A percentile compares a stretch with the other conserved stretches of the same genome.
Conservation (phyloP, 1,140 invertebrate species). For the Armadillidium nasatum region DNA sequence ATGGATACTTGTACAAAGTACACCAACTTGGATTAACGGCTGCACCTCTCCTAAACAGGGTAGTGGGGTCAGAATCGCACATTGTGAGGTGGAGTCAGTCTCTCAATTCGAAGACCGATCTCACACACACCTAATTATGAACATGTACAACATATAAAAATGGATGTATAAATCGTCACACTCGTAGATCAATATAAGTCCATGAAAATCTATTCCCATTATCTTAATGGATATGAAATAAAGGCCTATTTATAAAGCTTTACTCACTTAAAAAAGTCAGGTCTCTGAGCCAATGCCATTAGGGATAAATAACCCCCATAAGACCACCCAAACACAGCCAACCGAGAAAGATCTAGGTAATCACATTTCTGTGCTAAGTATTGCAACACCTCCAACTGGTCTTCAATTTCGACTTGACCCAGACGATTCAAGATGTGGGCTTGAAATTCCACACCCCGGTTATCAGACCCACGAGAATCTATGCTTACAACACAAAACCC, state of each 20-base stretch:
- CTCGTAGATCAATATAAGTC: no score
- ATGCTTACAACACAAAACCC: slow-evolving; percentile 94
- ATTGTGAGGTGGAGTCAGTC: no score
- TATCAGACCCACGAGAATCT: slow-evolving; percentile 89
- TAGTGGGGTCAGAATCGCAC: no score
- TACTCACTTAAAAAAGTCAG: slow-evolving; percentile 72
- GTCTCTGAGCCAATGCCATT: slow-evolving; percentile 76
- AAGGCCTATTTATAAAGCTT: no score
- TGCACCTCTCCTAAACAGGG: no score
- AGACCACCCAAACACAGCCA: slow-evolving; percentile 97
- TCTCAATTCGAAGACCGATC: no score
- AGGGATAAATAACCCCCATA: slow-evolving; percentile 89
- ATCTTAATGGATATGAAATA: no score
- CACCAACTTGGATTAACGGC: no score
- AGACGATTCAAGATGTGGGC: slow-evolving; percentile 78
- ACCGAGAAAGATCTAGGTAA: slow-evolving; percentile 84
- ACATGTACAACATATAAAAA: not conserved
- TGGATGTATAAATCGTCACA: slow-evolving; percentile 27
- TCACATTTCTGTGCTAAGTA: slow-evolving; percentile 76
- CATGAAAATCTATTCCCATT: no score
- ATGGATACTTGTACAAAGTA: no score
- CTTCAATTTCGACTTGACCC: slow-evolving; percentile 76
- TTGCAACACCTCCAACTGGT: slow-evolving; percentile 68
- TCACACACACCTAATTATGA: no score
- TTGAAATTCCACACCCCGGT: slow-evolving; percentile 88